These are phyloP conservation scores for Tretioscincus oriximinensis DNA, from an alignment of 2,113 vertebrate species.

Conservation along the genomic window DNA sequence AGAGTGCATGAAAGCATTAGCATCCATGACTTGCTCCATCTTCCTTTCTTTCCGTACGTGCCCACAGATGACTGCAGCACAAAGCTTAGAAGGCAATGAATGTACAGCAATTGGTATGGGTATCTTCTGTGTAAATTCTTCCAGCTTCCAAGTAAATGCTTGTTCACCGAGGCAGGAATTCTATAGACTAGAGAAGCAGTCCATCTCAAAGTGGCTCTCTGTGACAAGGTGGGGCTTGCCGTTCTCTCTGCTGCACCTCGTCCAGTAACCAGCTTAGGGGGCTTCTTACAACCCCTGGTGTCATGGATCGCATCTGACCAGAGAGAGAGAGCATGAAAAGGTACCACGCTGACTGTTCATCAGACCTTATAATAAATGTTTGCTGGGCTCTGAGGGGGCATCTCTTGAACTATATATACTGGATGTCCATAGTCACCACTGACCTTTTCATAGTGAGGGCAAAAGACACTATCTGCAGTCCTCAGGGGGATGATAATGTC, in stretches of 20 bases:
- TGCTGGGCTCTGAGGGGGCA: slow-evolving; percentile 98
- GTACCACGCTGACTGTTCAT: slow-evolving; percentile 70
- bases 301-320: slow-evolving; percentile 71
- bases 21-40: slow-evolving; percentile 63
- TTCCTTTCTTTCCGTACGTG: slow-evolving; percentile 66
- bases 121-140: slow-evolving; percentile 72
- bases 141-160: slow-evolving; percentile 69
- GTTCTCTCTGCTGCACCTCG: slow-evolving; percentile 63
- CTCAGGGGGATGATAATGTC: slow-evolving; percentile 99
- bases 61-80: slow-evolving; percentile 70
- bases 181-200: slow-evolving; percentile 77
- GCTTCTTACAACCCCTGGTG: slow-evolving; percentile 57
- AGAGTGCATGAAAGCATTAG: slow-evolving; percentile 67
- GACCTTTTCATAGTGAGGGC: slow-evolving; percentile 99
- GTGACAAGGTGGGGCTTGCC: slow-evolving; percentile 58
- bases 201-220: slow-evolving; percentile 65
- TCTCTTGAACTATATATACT: slow-evolving; percentile 98
- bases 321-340: slow-evolving; percentile 64
- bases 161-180: slow-evolving; percentile 66
- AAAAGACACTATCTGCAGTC: slow-evolving; percentile 99
- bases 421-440: slow-evolving; percentile 99
- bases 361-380: slow-evolving; percentile 99
- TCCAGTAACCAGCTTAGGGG: slow-evolving; percentile 73
- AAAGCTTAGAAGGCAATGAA: slow-evolving; percentile 74
- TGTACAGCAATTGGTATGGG: slow-evolving; percentile 69